Evolutionary conservation across 2,888 invertebrate species (phyloP), one percentile per base, ranked within the genome.

Genomic region (Theretra japonica): DNA sequence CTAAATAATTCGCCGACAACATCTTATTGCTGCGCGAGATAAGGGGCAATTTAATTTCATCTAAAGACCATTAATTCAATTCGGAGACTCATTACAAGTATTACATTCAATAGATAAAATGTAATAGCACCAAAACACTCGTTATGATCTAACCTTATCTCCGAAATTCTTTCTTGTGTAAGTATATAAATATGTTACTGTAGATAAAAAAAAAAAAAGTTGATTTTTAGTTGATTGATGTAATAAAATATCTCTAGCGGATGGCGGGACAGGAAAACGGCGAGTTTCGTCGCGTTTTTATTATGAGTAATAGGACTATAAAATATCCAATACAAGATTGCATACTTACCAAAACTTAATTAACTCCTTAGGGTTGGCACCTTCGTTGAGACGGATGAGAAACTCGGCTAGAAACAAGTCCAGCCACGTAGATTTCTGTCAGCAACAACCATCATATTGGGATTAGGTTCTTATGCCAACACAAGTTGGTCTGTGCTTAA

Each of bases 331-430:
- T 58, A 17, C 6, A 68, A 33, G 15, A 48, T n/a, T 23, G 30
- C 48, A 69, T 33, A 78, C 94, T 92, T 86, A 96, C 96, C 96
- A 96, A 86, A 96, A 95, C 70, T 95, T 94, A 69, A 96, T 92
- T 73, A 95, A 88, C 75, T 96, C 95, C 80, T 95, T 95, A 11
- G 95, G 90, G 78, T 95, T 91, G 70, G 91, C 94, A 69, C 95
- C 96, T 74, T 95, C 95, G 77, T 95, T 95, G 74, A 96, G 85
- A 72, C 95, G 95, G 57, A 95, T 91, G 65, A 96, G 88, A 76
- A 96, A 94, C 85, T 96, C 96, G 33, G 96, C 95, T 75, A 96
- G 88, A 85, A 96, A 96, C 77, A 96, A 86, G 83, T 96, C 96
- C 77, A 96, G 89, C 96, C 96, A 96, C 73, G 95, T 95, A 70